phyloP scores from a whole-genome alignment of 2,797 vertebrate genomes.

The Buphagus erythrorhynchus region DNA sequence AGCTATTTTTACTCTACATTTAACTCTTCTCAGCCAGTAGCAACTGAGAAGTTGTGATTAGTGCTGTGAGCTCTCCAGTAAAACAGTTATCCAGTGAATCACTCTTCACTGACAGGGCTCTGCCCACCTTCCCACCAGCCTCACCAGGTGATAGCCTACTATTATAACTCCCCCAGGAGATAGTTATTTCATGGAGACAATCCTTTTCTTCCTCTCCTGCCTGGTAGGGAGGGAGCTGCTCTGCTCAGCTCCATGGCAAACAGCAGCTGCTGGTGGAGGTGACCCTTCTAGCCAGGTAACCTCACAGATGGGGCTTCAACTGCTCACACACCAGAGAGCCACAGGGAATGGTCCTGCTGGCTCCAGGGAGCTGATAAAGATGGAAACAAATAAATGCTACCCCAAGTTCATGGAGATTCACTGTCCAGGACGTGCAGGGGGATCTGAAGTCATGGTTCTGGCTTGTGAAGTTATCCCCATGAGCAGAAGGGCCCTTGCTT shows the following conservation, averaged over 20 bases:
- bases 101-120: conserved; percentile 16
- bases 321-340: not conserved
- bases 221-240: not conserved
- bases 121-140: conserved; percentile 33
- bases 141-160: conserved; percentile 1
- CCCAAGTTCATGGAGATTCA: not conserved
- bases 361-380: not conserved
- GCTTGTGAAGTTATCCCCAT: not conserved
- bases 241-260: not conserved
- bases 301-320: not conserved
- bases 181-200: not conserved
- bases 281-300: not conserved
- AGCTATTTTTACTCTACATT: conserved; percentile 18
- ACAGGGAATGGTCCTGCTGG: not conserved
- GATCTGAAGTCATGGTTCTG: not conserved
- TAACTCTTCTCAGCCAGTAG: conserved; percentile 28
- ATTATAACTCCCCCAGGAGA: not conserved
- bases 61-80: not conserved
- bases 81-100: conserved; percentile 45
- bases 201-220: not conserved
- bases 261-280: not conserved
- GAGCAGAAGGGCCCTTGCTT: not conserved
- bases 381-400: not conserved
- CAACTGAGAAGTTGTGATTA: conserved; percentile 41
- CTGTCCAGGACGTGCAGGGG: not conserved